Conservation (phyloP, 2,797 vertebrate species). For the Diglossa cyanea region DNA sequence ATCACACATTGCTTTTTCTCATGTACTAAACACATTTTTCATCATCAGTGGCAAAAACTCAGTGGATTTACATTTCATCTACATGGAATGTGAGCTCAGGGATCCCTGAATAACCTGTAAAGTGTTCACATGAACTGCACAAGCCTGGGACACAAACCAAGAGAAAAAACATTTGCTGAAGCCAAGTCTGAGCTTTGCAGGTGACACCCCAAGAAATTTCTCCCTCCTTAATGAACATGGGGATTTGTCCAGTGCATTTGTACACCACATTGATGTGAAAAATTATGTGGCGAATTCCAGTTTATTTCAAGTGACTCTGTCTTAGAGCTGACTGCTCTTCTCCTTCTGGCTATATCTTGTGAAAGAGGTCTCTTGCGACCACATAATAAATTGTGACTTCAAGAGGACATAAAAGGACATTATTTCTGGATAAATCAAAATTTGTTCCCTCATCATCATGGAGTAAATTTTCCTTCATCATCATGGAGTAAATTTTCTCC, state of each 20-base stretch:
- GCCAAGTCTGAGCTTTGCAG: not conserved
- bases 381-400: not conserved
- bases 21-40: not conserved
- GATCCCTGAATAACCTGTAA: not conserved
- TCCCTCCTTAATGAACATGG: not conserved
- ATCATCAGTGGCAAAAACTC: not conserved
- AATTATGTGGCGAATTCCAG: not conserved
- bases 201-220: not conserved
- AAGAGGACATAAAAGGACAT: not conserved
- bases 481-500: not conserved
- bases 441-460: not conserved
- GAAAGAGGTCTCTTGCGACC: not conserved
- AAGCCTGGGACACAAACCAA: not conserved
- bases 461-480: not conserved
- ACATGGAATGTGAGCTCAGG: not conserved
- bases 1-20: not conserved
- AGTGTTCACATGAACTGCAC: not conserved
- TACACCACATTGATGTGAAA: not conserved
- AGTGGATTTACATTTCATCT: not conserved
- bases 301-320: not conserved
- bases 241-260: not conserved
- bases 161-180: not conserved
- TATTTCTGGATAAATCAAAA: not conserved
- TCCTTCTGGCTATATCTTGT: not conserved
- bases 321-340: not conserved